phyloP scores from a whole-genome alignment of 2,113 vertebrate species.

The Chlorodrepanis virens region DNA sequence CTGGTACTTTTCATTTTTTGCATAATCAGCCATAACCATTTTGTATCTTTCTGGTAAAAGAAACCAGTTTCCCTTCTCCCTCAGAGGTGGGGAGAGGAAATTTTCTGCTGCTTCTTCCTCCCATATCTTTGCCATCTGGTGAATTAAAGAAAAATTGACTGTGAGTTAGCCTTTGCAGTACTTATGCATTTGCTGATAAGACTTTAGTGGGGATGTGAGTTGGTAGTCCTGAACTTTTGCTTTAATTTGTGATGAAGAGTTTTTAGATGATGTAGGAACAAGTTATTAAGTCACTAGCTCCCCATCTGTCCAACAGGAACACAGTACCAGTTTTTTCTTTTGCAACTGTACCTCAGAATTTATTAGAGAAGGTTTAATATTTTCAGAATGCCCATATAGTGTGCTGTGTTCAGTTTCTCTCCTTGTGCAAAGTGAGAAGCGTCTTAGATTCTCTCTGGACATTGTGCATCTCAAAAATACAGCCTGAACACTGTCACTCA shows the following conservation, averaged over 20 bases:
- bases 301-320: not conserved
- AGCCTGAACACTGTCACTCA: not conserved
- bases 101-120: not conserved
- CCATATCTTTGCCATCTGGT: not conserved
- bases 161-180: not conserved
- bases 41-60: not conserved
- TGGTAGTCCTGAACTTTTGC: not conserved
- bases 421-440: not conserved
- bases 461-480: not conserved
- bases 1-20: not conserved
- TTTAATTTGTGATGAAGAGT: not conserved
- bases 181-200: not conserved
- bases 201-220: fast-evolving
- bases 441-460: not conserved
- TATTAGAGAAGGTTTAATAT: not conserved
- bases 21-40: not conserved
- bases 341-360: not conserved
- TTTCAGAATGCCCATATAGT: not conserved
- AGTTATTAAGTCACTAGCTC: not conserved
- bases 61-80: not conserved
- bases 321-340: not conserved
- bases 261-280: not conserved
- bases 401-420: not conserved
- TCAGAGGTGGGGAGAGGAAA: not conserved
- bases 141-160: not conserved